These are phyloP conservation scores for Agrilus mali DNA, from an alignment of 2,888 invertebrate species.

Conservation along the genomic window DNA sequence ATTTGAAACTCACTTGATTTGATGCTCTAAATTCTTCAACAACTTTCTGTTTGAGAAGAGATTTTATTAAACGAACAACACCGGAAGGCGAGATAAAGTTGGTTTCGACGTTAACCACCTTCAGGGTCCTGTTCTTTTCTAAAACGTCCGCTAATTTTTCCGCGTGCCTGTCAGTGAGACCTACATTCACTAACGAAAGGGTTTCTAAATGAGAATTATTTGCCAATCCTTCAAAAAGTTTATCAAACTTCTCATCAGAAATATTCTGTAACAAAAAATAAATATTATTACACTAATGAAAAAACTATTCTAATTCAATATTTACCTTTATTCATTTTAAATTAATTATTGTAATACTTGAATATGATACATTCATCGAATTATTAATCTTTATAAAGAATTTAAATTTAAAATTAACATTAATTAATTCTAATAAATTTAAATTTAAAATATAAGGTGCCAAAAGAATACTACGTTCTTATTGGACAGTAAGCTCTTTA, in stretches of 20 bases:
- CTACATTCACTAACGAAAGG: slow-evolving; percentile 86
- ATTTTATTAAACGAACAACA: slow-evolving; percentile 73
- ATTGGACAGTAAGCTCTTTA: too few species aligned
- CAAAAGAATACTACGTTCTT: too few species aligned
- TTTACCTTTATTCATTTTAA: too few species aligned
- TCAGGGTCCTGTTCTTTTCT: slow-evolving; percentile 62
- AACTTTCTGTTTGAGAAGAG: slow-evolving; percentile 73
- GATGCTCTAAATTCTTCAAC: slow-evolving; percentile 93
- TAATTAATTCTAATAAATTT: too few species aligned
- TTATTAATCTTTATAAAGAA: too few species aligned
- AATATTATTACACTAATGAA: too few species aligned
- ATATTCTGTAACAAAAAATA: slow-evolving; percentile 68
- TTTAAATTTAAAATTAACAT: too few species aligned
- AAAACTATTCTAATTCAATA: not conserved
- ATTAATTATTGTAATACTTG: too few species aligned
- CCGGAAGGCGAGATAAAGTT: slow-evolving; percentile 90
- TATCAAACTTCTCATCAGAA: slow-evolving; percentile 87
- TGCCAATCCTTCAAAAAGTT: slow-evolving; percentile 77
- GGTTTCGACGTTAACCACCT: slow-evolving; percentile 87
- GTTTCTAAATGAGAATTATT: slow-evolving; percentile 86
- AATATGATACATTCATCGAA: too few species aligned
- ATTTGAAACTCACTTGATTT: slow-evolving; percentile 67
- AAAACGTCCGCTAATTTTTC: slow-evolving; percentile 71
- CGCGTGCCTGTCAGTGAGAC: slow-evolving; percentile 81
- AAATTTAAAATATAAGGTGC: too few species aligned